Base-by-base conservation (phyloP, 2,113 vertebrate genomes). In the Polypterus bichir region DNA sequence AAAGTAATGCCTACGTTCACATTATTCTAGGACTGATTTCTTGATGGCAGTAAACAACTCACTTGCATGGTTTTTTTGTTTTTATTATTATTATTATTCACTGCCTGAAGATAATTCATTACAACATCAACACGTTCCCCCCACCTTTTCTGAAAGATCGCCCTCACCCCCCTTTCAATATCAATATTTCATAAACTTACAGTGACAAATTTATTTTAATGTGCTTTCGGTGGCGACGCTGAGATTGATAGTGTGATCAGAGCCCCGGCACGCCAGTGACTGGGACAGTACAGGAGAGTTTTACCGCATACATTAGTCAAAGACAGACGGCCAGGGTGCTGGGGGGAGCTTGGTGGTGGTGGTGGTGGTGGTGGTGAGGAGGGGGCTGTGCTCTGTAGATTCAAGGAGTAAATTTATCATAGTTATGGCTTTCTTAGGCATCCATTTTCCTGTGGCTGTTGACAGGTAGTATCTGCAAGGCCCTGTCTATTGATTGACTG, bases 171-270 rank as follows among this genome's bases (percentile, higher is more conserved):
- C 64, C 81, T 79, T 82, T 77, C 83, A 80, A 80, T 85, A 90
- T 91, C 88, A 89, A 89, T 91, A 90, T 88, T 89, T 89, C 85
- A 88, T 88, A 86, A 87, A 87, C 80, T 81, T 84, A 80, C 75
- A 74, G 86, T 94, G 94, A 97, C 92, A 93, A 94, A 97, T 97
- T 87, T 88, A 88, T 89, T 89, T 88, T 89, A 89, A 88, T 89
- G 85, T 85, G 83, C 84, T 83, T 77, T 92, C 88, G 70, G 71
- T 85, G 74, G 92, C 88, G 81, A 80, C 77, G 80, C 76, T 3
- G 86, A 91, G 91, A 89, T 92, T 91, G 92, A 96, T 94, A 87
- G 88, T 89, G 81, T 85, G 83, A 88, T 90, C 82, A 87, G 86
- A 89, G 89, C 80, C 85, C 79, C 82, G 86, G 91, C 86, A 92